phyloP scores from a whole-genome alignment of 2,888 invertebrate genomes.

The Priocnemis perturbator region DNA sequence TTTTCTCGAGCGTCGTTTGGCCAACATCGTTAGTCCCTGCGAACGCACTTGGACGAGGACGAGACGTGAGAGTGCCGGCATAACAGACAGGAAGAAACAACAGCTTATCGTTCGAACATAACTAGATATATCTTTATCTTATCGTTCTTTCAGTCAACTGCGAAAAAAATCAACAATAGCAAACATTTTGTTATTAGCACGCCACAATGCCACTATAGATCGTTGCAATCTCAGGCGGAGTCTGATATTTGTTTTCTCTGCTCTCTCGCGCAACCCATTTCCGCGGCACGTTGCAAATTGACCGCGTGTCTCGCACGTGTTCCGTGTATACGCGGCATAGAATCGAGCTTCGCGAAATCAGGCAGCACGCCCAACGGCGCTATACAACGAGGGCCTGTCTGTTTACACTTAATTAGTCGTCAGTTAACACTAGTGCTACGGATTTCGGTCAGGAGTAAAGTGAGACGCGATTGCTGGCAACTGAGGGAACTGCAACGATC shows the following conservation, averaged over 20 bases:
- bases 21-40: slow-evolving; percentile 32
- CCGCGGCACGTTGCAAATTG: slow-evolving; percentile 19
- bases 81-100: too few species aligned
- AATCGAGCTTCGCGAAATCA: neutral
- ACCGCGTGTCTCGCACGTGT: slow-evolving; percentile 38
- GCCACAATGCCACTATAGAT: too few species aligned
- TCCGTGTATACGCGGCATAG: slow-evolving; percentile 16
- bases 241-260: slow-evolving; percentile 32
- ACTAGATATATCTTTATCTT: too few species aligned
- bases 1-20: slow-evolving; percentile 20
- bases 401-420: too few species aligned
- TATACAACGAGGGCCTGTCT: too few species aligned
- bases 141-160: too few species aligned
- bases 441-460: neutral
- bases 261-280: slow-evolving; percentile 28
- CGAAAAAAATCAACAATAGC: too few species aligned
- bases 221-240: too few species aligned
- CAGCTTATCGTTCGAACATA: too few species aligned
- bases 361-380: too few species aligned
- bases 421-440: neutral
- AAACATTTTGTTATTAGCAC: too few species aligned
- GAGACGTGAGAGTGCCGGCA: neutral
- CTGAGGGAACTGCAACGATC: neutral
- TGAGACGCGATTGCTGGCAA: neutral
- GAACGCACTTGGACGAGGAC: slow-evolving; percentile 5